Percentiles rank a stretch among this genome's conserved stretches.
These are phyloP conservation scores for Monochamus alternatus DNA, from an alignment of 2,888 invertebrate species.

Conservation along the genomic window DNA sequence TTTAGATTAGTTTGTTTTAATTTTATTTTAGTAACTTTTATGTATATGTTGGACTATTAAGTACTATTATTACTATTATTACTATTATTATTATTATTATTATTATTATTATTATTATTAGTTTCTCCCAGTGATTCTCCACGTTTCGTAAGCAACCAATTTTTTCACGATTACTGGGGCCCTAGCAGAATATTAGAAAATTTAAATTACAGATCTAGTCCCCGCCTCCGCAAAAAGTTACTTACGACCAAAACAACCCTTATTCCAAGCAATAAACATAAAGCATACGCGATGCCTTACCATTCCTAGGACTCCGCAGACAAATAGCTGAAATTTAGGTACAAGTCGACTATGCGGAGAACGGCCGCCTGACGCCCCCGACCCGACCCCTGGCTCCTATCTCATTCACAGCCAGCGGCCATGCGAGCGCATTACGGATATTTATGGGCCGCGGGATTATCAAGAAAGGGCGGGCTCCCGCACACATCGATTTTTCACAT, in stretches of 20 bases:
- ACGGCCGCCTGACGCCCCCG: slow-evolving; percentile 49
- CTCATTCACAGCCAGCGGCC: slow-evolving; percentile 71
- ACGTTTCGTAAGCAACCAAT: too few species aligned
- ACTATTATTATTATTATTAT: too few species aligned
- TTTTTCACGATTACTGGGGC: too few species aligned
- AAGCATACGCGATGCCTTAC: neutral
- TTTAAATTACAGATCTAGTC: too few species aligned
- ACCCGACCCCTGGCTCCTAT: slow-evolving; percentile 61
- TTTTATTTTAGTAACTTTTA: too few species aligned
- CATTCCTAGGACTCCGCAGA: neutral
- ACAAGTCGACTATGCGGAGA: slow-evolving; percentile 51
- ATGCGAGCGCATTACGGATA: slow-evolving; percentile 69
- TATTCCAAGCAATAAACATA: neutral
- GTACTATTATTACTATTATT: too few species aligned
- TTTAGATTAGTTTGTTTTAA: too few species aligned
- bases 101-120: too few species aligned
- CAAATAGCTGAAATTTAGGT: slow-evolving; percentile 41
- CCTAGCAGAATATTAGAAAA: too few species aligned
- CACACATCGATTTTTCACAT: slow-evolving; percentile 70
- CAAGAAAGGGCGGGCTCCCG: slow-evolving; percentile 69
- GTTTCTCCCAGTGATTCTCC: too few species aligned
- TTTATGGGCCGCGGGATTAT: slow-evolving; percentile 69
- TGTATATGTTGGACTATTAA: too few species aligned
- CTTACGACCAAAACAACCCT: neutral
- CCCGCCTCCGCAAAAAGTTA: too few species aligned